phyloP scores from a whole-genome alignment of 2,888 invertebrate genomes.

The Idaea straminata region DNA sequence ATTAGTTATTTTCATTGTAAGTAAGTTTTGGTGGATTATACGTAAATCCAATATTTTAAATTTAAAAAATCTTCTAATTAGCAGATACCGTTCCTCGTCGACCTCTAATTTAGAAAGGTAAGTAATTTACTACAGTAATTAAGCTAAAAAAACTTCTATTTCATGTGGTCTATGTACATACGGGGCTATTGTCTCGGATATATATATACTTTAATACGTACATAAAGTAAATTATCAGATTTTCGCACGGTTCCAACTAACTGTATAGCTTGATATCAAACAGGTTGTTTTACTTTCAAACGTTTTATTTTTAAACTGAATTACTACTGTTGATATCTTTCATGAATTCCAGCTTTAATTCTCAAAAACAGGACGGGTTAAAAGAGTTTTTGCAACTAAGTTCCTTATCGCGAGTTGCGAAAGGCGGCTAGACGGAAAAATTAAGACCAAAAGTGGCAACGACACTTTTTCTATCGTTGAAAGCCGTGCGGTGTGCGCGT shows the following conservation, averaged over 20 bases:
- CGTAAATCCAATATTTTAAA: not conserved
- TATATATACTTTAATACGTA: constrained; percentile 71
- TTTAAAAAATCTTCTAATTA: not conserved
- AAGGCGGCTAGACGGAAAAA: too few relatives aligned
- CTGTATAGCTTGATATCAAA: constrained; percentile 47
- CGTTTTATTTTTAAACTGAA: not conserved
- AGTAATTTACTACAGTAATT: constrained; percentile 49
- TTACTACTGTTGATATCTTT: too few relatives aligned
- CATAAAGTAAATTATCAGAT: constrained; percentile 73
- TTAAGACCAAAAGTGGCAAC: too few relatives aligned
- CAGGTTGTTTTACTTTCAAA: constrained; percentile 43
- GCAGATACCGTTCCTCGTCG: constrained; percentile 13
- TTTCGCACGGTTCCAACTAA: constrained; percentile 72
- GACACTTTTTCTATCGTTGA: too few relatives aligned
- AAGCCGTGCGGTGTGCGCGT: too few relatives aligned
- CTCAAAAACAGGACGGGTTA: too few relatives aligned
- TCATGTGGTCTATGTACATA: constrained; percentile 52
- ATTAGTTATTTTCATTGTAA: too few relatives aligned
- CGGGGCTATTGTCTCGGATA: constrained; percentile 61
- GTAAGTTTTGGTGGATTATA: too few relatives aligned
- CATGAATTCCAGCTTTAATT: too few relatives aligned
- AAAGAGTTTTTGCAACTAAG: too few relatives aligned
- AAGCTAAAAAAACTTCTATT: constrained; percentile 52
- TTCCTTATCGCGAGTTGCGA: too few relatives aligned
- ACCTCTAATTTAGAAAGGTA: constrained; percentile 64